Conservation (phyloP, 2,113 vertebrate genomes). For the Apaloderma vittatum region DNA sequence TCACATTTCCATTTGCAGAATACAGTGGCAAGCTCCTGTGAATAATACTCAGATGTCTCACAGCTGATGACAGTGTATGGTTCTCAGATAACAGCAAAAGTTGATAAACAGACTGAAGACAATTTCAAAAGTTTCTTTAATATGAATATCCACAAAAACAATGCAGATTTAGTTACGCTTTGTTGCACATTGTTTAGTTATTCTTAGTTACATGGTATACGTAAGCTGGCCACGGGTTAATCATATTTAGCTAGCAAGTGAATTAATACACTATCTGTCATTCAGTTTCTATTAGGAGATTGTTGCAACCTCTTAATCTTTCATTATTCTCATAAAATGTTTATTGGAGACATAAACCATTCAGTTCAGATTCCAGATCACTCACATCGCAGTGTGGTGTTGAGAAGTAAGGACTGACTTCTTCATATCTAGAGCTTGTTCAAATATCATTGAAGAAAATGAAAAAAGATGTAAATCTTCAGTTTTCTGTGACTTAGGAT, state of each 20-base stretch:
- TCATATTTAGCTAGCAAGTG: neutral
- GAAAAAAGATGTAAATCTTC: neutral
- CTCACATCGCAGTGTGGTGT: neutral
- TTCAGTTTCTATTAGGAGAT: neutral
- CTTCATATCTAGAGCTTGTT: neutral
- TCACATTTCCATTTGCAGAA: neutral
- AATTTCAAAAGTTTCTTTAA: neutral
- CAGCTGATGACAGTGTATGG: accelerated
- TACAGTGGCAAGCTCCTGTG: neutral
- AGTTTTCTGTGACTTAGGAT: neutral
- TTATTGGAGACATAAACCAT: neutral
- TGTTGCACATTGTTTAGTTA: neutral
- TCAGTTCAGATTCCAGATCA: neutral
- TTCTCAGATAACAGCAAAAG: neutral
- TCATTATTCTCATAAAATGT: neutral
- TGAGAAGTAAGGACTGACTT: neutral
- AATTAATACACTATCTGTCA: neutral
- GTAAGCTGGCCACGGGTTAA: neutral
- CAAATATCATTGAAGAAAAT: neutral
- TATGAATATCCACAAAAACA: neutral
- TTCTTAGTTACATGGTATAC: neutral
- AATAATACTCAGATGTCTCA: accelerated
- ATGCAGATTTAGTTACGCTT: neutral
- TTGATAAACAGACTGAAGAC: neutral
- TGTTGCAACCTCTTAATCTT: neutral